Percentiles rank a stretch among this genome's conserved stretches.
phyloP scores from a whole-genome alignment of 2,888 invertebrate genomes.

The Mechanitis messenoides region DNA sequence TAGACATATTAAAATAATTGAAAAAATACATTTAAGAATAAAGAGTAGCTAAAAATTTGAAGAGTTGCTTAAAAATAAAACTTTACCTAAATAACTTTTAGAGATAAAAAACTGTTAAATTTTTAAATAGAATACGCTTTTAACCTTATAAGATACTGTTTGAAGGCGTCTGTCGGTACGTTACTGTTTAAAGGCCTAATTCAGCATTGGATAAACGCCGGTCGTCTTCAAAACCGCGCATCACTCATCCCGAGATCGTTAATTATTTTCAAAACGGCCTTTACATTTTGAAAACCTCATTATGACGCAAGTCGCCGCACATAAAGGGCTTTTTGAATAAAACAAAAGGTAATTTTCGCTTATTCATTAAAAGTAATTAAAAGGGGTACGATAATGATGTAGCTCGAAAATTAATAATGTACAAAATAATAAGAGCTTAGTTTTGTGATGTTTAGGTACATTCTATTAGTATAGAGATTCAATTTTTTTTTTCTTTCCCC shows the following conservation, averaged over 20 bases:
- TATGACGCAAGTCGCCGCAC: slow-evolving; percentile 57
- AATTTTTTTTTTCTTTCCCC: neutral
- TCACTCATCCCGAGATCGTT: slow-evolving; percentile 53
- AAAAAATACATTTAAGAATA: no score
- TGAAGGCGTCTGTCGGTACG: no score
- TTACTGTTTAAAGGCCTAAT: neutral
- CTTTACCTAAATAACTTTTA: no score
- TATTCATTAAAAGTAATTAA: slow-evolving; percentile 74
- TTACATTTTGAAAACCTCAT: slow-evolving; percentile 72
- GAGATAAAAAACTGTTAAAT: no score
- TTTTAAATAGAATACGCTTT: no score
- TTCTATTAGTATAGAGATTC: slow-evolving; percentile 15
- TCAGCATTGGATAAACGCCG: slow-evolving; percentile 19
- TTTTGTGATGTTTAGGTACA: slow-evolving; percentile 21
- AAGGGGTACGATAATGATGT: slow-evolving; percentile 57
- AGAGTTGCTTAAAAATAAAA: no score
- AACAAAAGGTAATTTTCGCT: slow-evolving; percentile 74
- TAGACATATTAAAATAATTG: no score
- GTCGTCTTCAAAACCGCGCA: slow-evolving; percentile 27
- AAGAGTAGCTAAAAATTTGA: no score
- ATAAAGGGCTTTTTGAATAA: slow-evolving; percentile 63
- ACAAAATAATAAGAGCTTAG: slow-evolving; percentile 43
- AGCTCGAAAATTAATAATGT: slow-evolving; percentile 54
- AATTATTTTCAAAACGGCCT: slow-evolving; percentile 68
- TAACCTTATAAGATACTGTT: no score